Base-by-base conservation (phyloP, 2,888 invertebrate species). In the Acrobasis suavella region DNA sequence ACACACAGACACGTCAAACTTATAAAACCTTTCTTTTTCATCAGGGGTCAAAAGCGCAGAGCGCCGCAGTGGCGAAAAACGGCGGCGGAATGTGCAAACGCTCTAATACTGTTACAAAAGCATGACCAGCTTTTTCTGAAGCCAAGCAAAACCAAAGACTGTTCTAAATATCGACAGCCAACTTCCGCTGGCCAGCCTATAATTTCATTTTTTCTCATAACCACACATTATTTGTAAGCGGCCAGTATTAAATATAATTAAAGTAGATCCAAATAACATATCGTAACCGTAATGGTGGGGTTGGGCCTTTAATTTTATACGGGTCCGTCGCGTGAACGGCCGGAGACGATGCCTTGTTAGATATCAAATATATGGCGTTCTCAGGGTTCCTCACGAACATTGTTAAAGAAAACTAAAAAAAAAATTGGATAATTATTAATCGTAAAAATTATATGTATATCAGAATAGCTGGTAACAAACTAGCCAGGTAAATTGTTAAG, bases 221-320 rank as follows among this genome's bases (percentile, higher is more conserved):
- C 68, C 71, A 67, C 73, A 72, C 70, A 77, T 85, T 82, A 83
- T 82, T 81, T 81, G 76, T 82, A 80, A 83, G 78, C 77, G 77
- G 71, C 71, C 67, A 75, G 72, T 76, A 81, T 84, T 83, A 81
- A 74, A 75, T 70, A 70, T 74, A 78, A 86, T 86, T 85, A 86
- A 79, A 76, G 70, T 72, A 71, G 74, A 67, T 63, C 77, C 70
- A 82, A 85, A 84, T 83, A 80, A 82, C 76, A 79, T 70, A 71
- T 64, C 67, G 75, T 68, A 66, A 68, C 67, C 62, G 71, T 78
- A 83, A 84, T 80, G 71, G 73, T 56, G 64, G 72, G 77, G 66
- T 74, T 63, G 73, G 68, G 68, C 69, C 73, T 69, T 63, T 77
- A 78, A 79, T 78, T 81, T 77, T 73, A 75, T 75, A 73, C 14